Base-by-base conservation (phyloP, 2,113 vertebrate genomes). In the Dipodomys stephensi region DNA sequence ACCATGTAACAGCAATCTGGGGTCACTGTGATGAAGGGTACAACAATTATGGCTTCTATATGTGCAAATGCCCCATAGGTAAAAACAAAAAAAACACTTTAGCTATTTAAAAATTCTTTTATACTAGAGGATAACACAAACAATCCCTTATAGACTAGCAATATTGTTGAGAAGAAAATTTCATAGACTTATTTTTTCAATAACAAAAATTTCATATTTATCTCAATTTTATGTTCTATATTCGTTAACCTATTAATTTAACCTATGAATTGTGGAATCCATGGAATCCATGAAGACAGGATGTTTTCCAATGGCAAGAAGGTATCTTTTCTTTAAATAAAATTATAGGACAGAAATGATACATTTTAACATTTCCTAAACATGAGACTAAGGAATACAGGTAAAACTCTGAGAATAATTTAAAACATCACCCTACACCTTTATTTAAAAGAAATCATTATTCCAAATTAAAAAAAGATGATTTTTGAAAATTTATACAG, bases 191-290 rank as follows among this genome's bases (percentile, higher is more conserved):
- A 1, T 8, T 69, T 78, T 85, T 86, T 25, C 28, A 73, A 65
- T 81, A 77, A 78, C 32, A 83, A 71, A 44, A 15, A 72, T 77
- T 92, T 90, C n/a, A 15, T 44, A 93, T 92, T 49, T 76, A 83
- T 81, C 6, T 15, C 23, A 78, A 64, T 85, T 85, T 92, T 44
- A 95, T 79, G 10, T 53, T 83, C 78, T 71, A 23, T 23, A 49
- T 85, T 62, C 72, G 7, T 57, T 80, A 39, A 64, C 2, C 12
- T 69, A 65, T 62, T 77, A 90, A 79, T 18, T 27, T 74, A 68
- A 72, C 78, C 32, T 11, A 22, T 76, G 77, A 92, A 72, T 57
- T 12, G 9, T 12, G 39, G 65, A 71, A 80, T 78, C 69, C 28
- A 22, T 30, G 46, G 39, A 77, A 80, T 90, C 30, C 25, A 53